A percentile compares a stretch with the other conserved stretches of the same genome.
These are phyloP conservation scores for Ferrisia virgata DNA, from an alignment of 2,888 invertebrate species.

Conservation along the genomic window DNA sequence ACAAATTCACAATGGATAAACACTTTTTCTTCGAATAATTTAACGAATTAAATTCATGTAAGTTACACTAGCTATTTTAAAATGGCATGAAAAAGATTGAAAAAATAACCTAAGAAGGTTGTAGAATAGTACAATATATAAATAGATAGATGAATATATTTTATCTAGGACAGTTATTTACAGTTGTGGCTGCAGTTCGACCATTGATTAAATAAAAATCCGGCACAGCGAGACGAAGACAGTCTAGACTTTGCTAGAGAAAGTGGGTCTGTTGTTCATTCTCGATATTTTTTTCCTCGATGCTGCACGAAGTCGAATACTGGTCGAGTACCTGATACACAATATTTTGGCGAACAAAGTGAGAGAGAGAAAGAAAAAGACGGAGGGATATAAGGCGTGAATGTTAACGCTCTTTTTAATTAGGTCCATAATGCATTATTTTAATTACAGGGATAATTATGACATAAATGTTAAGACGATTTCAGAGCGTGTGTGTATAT, in stretches of 20 bases:
- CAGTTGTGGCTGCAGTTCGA: slow-evolving; percentile 21
- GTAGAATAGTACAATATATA: background rate
- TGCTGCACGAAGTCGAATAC: background rate
- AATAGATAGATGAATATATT: background rate
- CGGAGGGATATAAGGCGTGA: background rate
- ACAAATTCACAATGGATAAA: no score
- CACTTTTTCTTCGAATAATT: no score
- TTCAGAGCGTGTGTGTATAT: background rate
- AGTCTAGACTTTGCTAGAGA: slow-evolving; percentile 37
- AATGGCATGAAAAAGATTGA: background rate
- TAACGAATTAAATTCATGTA: no score
- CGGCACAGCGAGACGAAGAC: slow-evolving; percentile 23
- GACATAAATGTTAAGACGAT: background rate
- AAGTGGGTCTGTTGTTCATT: slow-evolving; percentile 37
- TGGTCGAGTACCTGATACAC: background rate
- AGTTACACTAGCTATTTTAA: no score
- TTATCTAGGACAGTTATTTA: slow-evolving; percentile 25
- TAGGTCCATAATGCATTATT: background rate
- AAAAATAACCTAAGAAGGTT: background rate
- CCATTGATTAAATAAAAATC: slow-evolving; percentile 31
- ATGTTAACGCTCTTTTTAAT: background rate
- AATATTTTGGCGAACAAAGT: background rate
- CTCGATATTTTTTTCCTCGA: background rate
- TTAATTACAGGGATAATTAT: background rate
- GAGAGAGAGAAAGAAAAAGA: background rate